phyloP scores from a whole-genome alignment of 2,797 vertebrate genomes.

The Lepus oiostolus region DNA sequence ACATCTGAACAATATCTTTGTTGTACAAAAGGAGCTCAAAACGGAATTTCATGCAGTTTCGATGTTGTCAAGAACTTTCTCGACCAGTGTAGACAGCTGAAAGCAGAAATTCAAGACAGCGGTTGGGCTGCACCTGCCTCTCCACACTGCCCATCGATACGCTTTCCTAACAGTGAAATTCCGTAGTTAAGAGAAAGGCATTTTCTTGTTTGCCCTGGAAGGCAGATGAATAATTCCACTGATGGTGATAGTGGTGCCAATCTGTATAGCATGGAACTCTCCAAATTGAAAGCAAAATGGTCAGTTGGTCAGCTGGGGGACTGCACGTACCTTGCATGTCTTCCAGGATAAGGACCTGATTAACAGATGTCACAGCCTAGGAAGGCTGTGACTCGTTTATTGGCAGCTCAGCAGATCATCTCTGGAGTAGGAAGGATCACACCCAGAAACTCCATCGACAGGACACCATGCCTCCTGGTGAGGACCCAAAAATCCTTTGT shows the following conservation, averaged over 20 bases:
- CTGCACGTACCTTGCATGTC: slow-evolving; percentile 8
- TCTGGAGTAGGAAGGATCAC: not conserved
- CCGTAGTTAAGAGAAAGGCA: slow-evolving; percentile 7
- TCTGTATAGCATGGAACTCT: slow-evolving; percentile 34
- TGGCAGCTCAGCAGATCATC: not conserved
- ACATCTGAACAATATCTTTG: not conserved
- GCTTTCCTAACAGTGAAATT: slow-evolving; percentile 49
- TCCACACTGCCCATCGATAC: not conserved
- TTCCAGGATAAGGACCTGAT: slow-evolving; percentile 44
- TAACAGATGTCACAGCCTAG: slow-evolving; percentile 29
- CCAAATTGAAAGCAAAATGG: slow-evolving; percentile 6
- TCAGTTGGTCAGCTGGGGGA: not conserved
- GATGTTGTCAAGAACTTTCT: slow-evolving; percentile 24
- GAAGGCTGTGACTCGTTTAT: not conserved
- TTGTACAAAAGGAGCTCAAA: not conserved
- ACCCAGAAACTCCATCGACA: not conserved
- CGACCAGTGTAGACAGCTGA: not conserved
- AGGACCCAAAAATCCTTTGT: slow-evolving; percentile 5
- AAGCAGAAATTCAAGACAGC: slow-evolving; percentile 28
- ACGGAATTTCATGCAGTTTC: not conserved
- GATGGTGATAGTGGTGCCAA: not conserved
- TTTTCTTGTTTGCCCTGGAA: slow-evolving; percentile 40
- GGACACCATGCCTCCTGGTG: not conserved
- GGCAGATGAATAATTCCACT: not conserved
- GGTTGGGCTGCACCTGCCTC: slow-evolving; percentile 5